These are phyloP conservation scores for Panthera uncia DNA, from an alignment of 2,113 vertebrate genomes.

Conservation along the genomic window DNA sequence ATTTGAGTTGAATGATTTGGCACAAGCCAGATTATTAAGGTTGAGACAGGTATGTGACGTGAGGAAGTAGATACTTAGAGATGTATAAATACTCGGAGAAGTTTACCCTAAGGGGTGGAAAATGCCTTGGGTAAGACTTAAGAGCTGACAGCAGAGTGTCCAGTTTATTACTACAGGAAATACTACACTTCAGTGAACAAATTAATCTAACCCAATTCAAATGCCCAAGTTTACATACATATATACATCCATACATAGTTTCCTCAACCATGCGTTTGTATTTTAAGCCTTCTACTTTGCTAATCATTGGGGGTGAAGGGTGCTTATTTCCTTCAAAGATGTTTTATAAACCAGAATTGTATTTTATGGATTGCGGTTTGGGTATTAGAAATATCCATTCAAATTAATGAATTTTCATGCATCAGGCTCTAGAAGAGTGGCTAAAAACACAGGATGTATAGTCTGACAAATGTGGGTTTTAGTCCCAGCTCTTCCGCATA, in stretches of 20 bases:
- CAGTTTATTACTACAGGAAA: background rate
- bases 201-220: background rate
- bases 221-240: background rate
- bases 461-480: background rate
- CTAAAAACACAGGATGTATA: background rate
- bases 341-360: background rate
- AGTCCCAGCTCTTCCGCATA: background rate
- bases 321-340: background rate
- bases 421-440: background rate
- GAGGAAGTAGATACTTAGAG: background rate
- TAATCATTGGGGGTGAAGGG: background rate
- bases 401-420: constrained; percentile 23
- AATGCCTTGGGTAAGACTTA: background rate
- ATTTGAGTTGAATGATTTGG: background rate
- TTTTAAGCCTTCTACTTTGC: constrained; percentile 15
- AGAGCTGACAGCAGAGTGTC: background rate
- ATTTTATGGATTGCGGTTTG: background rate
- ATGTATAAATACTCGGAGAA: background rate
- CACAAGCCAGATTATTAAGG: background rate
- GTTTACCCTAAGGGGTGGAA: background rate
- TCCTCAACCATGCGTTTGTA: background rate
- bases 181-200: background rate
- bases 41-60: background rate
- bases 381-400: background rate
- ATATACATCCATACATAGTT: background rate